phyloP scores from a whole-genome alignment of 2,797 vertebrate species.

The Loris lydekkerianus region DNA sequence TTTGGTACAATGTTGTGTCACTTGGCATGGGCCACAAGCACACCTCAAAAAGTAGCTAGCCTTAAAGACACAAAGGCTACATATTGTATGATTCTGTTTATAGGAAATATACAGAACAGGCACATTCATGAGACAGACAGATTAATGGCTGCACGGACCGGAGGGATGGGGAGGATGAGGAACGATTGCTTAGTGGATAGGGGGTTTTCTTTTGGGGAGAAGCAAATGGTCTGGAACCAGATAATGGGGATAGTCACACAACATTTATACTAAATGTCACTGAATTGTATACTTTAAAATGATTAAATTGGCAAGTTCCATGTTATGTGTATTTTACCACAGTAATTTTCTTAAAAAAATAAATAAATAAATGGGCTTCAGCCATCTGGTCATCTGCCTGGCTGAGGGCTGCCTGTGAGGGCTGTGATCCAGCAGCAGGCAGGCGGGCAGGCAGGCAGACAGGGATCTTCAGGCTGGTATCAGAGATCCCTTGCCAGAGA shows the following conservation, averaged over 20 bases:
- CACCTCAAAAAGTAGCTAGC: not conserved
- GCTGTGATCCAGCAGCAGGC: not conserved
- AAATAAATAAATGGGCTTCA: not conserved
- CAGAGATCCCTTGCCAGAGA: not conserved
- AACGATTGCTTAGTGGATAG: not conserved
- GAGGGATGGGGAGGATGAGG: not conserved
- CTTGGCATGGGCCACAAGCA: not conserved
- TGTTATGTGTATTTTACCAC: not conserved
- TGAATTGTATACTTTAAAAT: not conserved
- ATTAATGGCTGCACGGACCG: not conserved
- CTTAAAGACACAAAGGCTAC: slow-evolving; percentile 38
- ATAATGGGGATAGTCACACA: not conserved
- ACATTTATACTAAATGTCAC: not conserved
- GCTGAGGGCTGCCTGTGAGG: not conserved
- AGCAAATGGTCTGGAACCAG: not conserved
- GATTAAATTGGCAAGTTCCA: not conserved
- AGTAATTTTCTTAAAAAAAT: not conserved
- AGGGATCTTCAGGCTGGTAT: not conserved
- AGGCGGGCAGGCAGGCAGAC: accelerated
- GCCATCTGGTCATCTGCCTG: not conserved
- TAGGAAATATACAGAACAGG: not conserved
- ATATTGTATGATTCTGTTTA: not conserved
- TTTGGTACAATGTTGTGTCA: not conserved
- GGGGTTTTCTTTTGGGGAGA: not conserved
- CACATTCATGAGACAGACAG: not conserved